A percentile compares a stretch with the other conserved stretches of the same genome.
These are phyloP conservation scores for Chelonia mydas DNA, from an alignment of 2,797 vertebrate genomes.

Conservation along the genomic window DNA sequence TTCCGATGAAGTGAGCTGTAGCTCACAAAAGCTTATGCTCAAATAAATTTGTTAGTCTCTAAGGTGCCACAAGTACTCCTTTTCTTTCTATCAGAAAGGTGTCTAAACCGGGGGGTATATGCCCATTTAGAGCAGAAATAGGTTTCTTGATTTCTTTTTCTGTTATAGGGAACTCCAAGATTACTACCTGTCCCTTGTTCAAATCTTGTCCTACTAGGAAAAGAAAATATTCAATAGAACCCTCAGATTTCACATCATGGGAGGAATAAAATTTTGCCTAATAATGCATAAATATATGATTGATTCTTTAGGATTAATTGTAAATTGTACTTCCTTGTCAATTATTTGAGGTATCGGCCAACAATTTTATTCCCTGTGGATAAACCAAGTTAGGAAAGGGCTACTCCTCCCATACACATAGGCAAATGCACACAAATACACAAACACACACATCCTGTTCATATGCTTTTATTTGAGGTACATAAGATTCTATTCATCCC, in stretches of 20 bases:
- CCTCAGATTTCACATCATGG: background rate
- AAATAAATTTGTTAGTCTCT: no score
- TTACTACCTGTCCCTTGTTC: conserved; percentile 46
- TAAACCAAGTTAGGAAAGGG: conserved; percentile 29
- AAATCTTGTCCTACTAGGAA: conserved; percentile 59
- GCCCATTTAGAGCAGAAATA: background rate
- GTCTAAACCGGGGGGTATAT: background rate
- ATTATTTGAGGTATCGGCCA: conserved; percentile 52
- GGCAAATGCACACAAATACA: background rate
- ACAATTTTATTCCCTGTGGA: conserved; percentile 35
- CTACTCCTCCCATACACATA: background rate
- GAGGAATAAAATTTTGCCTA: conserved; percentile 55
- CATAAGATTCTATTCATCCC: conserved; percentile 23
- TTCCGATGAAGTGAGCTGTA: no score
- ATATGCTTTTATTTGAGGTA: conserved; percentile 42
- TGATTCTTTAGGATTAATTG: conserved; percentile 59
- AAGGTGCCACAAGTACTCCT: no score
- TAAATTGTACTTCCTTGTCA: conserved; percentile 55
- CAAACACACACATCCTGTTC: conserved; percentile 5
- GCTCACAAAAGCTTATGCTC: no score
- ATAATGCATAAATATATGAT: conserved; percentile 33
- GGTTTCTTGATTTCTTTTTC: conserved; percentile 21
- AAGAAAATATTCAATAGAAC: background rate
- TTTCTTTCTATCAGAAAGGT: background rate
- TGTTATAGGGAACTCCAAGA: background rate